A percentile compares a stretch with the other conserved stretches of the same genome.
These are phyloP conservation scores for Ailurus styani DNA, from an alignment of 2,113 vertebrate species.

Conservation along the genomic window DNA sequence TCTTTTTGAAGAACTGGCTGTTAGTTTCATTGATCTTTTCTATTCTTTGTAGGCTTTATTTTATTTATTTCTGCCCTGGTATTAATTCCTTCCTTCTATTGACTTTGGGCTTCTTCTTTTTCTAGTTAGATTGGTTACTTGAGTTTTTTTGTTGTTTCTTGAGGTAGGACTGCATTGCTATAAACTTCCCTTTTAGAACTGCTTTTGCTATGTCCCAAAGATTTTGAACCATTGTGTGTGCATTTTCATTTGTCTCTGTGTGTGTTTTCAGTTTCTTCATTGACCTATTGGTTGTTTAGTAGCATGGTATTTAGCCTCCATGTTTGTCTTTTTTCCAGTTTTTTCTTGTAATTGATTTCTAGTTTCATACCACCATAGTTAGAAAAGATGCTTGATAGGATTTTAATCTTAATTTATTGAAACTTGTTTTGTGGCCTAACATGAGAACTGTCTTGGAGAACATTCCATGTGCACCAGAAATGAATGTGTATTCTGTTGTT, in stretches of 20 bases:
- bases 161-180: background rate
- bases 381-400: background rate
- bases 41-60: background rate
- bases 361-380: background rate
- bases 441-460: background rate
- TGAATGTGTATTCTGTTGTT: background rate
- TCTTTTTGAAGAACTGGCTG: background rate
- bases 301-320: background rate
- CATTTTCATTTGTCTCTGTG: background rate
- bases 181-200: background rate
- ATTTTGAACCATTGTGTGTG: background rate
- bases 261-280: background rate
- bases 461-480: background rate
- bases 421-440: background rate
- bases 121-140: background rate
- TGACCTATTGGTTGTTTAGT: background rate
- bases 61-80: background rate
- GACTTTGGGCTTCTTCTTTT: background rate
- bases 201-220: background rate
- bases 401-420: background rate
- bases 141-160: background rate
- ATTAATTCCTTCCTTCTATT: background rate
- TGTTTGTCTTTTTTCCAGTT: background rate
- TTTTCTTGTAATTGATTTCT: background rate
- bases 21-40: background rate